Conservation (phyloP, 2,113 vertebrate genomes). For the Parotia lawesii region DNA sequence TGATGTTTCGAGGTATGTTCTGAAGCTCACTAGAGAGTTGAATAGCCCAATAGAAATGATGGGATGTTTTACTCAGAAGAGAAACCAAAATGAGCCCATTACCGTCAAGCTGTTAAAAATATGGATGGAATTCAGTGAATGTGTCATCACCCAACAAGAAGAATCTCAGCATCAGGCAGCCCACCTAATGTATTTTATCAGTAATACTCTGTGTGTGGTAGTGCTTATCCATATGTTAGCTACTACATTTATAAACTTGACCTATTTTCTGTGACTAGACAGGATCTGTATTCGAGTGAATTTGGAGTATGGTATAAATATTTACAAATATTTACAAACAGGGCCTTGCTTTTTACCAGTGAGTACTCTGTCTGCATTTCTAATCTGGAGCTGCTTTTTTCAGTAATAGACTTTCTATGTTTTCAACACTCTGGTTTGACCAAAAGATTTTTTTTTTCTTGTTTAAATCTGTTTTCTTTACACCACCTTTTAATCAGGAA, state of each 20-base stretch:
- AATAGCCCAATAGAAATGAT: not conserved
- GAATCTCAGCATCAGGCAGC: not conserved
- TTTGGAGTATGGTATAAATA: not conserved
- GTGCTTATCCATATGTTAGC: not conserved
- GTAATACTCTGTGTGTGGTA: not conserved
- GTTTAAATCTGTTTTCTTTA: not conserved
- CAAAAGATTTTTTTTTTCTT: not conserved
- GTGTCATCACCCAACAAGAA: not conserved
- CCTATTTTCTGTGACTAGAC: not conserved
- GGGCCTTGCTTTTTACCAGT: not conserved
- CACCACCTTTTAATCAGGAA: constrained; percentile 25
- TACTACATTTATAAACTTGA: not conserved
- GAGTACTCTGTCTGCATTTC: not conserved
- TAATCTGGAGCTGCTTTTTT: not conserved
- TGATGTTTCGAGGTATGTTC: not conserved
- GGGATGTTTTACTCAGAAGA: not conserved
- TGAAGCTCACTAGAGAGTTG: not conserved
- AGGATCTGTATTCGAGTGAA: not conserved
- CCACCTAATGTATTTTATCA: not conserved
- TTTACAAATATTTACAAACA: not conserved
- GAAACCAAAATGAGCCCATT: not conserved
- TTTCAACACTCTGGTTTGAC: constrained; percentile 16
- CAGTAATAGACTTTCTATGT: not conserved
- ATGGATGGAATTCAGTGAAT: not conserved
- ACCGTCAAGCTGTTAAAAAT: not conserved